phyloP scores from a whole-genome alignment of 2,113 vertebrate species.

The Pterophyllum scalare region DNA sequence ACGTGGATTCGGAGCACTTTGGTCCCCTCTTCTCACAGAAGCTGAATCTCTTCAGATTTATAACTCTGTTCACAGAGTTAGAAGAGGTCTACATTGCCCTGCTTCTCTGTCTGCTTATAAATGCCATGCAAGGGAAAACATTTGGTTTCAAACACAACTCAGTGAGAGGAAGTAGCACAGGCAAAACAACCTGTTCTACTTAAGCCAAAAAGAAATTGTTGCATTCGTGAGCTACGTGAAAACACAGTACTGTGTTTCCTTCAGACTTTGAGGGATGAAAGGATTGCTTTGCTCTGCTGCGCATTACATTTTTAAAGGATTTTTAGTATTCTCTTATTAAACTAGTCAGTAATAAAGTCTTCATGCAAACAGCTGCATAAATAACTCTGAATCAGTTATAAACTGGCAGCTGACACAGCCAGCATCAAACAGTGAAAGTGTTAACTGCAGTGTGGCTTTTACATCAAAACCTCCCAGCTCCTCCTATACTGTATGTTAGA shows the following conservation, averaged over 20 bases:
- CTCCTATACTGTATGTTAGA: not conserved
- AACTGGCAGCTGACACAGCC: not conserved
- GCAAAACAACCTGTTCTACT: not conserved
- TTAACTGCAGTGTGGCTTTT: not conserved
- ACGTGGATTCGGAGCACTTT: conserved; percentile 46
- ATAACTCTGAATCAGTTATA: not conserved
- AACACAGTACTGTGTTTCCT: not conserved
- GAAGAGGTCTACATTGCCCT: conserved; percentile 30
- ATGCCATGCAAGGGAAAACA: conserved; percentile 1
- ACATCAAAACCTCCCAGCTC: not conserved
- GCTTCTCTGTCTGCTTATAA: conserved; percentile 38
- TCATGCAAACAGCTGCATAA: conserved; percentile 16
- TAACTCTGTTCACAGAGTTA: conserved; percentile 14
- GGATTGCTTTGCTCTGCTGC: not conserved
- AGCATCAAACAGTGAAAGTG: not conserved
- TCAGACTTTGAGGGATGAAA: not conserved
- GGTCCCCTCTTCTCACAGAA: conserved; percentile 42
- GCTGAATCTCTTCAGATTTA: conserved; percentile 38
- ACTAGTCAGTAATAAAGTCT: not conserved
- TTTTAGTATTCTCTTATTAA: not conserved
- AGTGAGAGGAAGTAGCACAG: not conserved
- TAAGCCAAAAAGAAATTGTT: not conserved
- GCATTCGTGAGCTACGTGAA: not conserved
- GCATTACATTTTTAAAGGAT: conserved; percentile 8
- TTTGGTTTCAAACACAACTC: conserved; percentile 10